These are phyloP conservation scores for Triops longicaudatus DNA, from an alignment of 1,140 invertebrate species.

Conservation along the genomic window DNA sequence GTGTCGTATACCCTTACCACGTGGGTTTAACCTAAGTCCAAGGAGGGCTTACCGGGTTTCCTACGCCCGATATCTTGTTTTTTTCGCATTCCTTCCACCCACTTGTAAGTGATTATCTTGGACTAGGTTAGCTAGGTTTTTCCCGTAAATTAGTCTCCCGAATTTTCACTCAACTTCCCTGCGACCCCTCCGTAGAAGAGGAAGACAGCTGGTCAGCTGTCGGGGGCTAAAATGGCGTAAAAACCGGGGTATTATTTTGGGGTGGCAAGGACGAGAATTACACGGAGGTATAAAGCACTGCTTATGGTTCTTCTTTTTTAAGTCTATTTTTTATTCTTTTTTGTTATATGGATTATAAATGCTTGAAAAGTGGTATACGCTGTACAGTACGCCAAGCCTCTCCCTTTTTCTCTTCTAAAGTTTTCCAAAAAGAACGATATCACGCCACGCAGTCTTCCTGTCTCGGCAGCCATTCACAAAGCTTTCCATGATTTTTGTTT, in stretches of 20 bases:
- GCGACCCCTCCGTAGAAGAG: neutral
- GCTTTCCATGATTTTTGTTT: neutral
- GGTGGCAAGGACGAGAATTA: neutral
- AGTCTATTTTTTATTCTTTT: neutral
- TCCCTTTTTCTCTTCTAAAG: neutral
- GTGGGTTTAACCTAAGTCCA: neutral
- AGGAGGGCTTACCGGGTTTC: neutral
- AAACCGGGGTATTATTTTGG: neutral
- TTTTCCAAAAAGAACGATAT: neutral
- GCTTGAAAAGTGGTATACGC: neutral
- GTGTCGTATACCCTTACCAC: neutral
- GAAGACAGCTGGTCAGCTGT: constrained; percentile 10
- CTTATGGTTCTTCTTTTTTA: neutral
- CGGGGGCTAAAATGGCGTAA: neutral
- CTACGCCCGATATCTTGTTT: neutral
- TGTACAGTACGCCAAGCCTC: neutral
- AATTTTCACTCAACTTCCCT: neutral
- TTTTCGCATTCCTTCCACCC: constrained; percentile 6
- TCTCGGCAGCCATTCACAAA: constrained; percentile 4
- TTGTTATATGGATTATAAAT: neutral
- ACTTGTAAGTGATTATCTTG: neutral
- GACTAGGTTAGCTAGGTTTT: neutral
- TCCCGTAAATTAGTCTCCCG: neutral
- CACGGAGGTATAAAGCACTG: neutral
- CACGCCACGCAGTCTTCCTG: constrained; percentile 4